Evolutionary conservation across 2,888 invertebrate genomes (phyloP).

Genomic region (Odontocolon sp.): DNA sequence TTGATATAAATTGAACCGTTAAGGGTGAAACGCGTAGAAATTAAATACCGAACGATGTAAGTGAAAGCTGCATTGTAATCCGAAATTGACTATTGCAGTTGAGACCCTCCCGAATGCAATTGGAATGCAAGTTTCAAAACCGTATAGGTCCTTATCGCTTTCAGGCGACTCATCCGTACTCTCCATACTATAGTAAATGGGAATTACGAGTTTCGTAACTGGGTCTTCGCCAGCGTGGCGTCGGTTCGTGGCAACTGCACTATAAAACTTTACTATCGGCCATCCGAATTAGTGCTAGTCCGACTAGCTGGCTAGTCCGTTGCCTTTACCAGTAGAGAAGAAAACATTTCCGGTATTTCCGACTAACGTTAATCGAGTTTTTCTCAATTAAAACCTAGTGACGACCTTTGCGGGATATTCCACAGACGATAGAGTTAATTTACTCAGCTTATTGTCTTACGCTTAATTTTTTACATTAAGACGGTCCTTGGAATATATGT

Average conservation of each 20-base stretch:
- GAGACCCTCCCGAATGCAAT: slow-evolving; percentile 10
- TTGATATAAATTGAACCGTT: no score
- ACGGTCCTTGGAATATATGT: background rate
- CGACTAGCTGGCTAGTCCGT: background rate
- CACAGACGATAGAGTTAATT: background rate
- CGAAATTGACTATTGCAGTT: slow-evolving; percentile 13
- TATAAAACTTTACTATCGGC: slow-evolving; percentile 54
- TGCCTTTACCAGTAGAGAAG: background rate
- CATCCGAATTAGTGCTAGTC: slow-evolving; percentile 47
- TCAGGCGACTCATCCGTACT: background rate
- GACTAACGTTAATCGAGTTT: slow-evolving; percentile 23
- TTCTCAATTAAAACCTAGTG: background rate
- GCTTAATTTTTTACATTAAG: background rate
- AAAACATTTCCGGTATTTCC: slow-evolving; percentile 19
- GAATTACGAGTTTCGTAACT: slow-evolving; percentile 58
- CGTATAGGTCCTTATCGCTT: background rate
- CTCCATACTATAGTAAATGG: slow-evolving; percentile 33
- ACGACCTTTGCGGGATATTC: slow-evolving; percentile 16
- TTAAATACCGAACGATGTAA: slow-evolving; percentile 13
- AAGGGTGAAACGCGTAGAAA: background rate
- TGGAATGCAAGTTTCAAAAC: slow-evolving; percentile 27
- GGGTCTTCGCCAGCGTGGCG: slow-evolving; percentile 30
- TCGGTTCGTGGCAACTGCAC: slow-evolving; percentile 4
- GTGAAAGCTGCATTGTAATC: slow-evolving; percentile 1
- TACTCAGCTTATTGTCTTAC: slow-evolving; percentile 1